Conservation (phyloP, 1,140 invertebrate species). For the Luehdorfia chinensis region DNA sequence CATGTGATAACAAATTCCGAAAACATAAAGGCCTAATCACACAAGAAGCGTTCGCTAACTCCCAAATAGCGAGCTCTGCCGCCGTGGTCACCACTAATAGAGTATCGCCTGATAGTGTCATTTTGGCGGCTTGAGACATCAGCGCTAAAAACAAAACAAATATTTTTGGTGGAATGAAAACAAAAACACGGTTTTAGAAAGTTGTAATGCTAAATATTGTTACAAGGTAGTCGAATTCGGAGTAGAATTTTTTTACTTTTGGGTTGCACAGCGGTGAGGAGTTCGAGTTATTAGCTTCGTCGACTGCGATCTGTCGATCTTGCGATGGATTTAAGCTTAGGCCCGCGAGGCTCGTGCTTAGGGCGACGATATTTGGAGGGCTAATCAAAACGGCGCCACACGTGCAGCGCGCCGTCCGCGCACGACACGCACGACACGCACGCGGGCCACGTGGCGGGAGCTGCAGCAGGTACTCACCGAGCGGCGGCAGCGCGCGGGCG, state of each 20-base stretch:
- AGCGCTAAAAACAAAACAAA: conserved; percentile 65
- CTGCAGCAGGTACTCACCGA: no score
- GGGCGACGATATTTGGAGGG: no score
- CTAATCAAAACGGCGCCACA: no score
- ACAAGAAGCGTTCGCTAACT: conserved; percentile 46
- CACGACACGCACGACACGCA: conserved; percentile 80
- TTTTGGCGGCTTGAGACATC: conserved; percentile 76
- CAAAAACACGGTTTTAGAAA: background rate
- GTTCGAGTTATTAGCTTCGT: no score
- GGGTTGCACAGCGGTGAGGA: no score
- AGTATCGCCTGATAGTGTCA: conserved; percentile 56
- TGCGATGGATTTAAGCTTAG: no score
- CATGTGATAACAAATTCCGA: conserved; percentile 64
- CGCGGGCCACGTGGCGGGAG: conserved; percentile 70
- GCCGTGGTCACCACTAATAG: conserved; percentile 54
- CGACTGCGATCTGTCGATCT: no score
- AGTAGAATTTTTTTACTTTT: no score
- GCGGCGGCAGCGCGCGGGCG: conserved; percentile 79
- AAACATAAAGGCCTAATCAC: conserved; percentile 62
- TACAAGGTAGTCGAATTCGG: no score
- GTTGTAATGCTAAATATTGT: no score
- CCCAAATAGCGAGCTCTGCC: conserved; percentile 59
- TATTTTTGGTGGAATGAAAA: background rate
- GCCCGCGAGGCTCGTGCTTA: no score
- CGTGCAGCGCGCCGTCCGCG: conserved; percentile 82